phyloP scores from a whole-genome alignment of 2,797 vertebrate genomes.

The Fistularia commersonii region DNA sequence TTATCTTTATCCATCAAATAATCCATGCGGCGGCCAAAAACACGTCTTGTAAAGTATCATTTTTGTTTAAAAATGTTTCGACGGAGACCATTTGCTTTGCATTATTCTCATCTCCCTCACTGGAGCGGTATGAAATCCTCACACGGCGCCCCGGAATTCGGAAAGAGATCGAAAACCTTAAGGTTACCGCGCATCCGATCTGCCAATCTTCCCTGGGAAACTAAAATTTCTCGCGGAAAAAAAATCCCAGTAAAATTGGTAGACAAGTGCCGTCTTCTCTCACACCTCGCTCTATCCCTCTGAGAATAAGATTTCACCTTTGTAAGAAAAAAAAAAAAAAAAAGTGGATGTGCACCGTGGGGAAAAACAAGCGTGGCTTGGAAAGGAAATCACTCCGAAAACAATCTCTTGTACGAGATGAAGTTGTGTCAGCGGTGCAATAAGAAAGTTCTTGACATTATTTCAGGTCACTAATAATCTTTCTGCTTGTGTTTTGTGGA shows the following conservation, averaged over 20 bases:
- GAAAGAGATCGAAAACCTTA: conserved; percentile 29
- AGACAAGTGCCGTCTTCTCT: conserved; percentile 7
- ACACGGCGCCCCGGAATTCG: conserved; percentile 25
- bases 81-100: conserved; percentile 22
- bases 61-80: conserved; percentile 41
- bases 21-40: no score
- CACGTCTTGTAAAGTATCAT: conserved; percentile 2
- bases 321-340: rapidly evolving
- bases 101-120: conserved; percentile 28
- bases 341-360: not conserved
- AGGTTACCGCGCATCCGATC: not conserved
- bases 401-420: no score
- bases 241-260: conserved; percentile 3
- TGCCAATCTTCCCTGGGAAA: conserved; percentile 3
- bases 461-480: no score
- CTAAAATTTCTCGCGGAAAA: not conserved
- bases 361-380: no score
- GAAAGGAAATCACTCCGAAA: no score
- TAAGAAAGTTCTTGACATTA: no score
- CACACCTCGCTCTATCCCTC: not conserved
- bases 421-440: no score
- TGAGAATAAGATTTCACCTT: not conserved
- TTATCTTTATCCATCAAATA: no score
- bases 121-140: conserved; percentile 14
- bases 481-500: no score